A percentile compares a stretch with the other conserved stretches of the same genome.
These are phyloP conservation scores for Scalopus aquaticus DNA, from an alignment of 2,113 vertebrate species.

Conservation along the genomic window DNA sequence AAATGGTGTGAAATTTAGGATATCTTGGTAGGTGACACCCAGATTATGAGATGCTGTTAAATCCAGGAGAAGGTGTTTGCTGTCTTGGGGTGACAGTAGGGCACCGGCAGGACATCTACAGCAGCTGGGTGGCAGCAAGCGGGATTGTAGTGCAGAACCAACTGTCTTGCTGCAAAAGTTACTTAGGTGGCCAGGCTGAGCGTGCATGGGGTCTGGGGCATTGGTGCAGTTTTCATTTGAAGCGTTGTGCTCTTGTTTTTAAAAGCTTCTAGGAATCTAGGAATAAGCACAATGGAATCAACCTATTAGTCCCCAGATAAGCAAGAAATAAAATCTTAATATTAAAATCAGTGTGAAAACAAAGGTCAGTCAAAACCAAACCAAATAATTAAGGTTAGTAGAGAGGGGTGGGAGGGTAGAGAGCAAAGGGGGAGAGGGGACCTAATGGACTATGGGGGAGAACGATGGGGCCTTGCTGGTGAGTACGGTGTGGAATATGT, in stretches of 20 bases:
- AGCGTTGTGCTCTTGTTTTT: neutral
- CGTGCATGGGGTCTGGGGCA: neutral
- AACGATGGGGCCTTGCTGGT: too few species aligned
- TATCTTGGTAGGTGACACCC: neutral
- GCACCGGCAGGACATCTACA: neutral
- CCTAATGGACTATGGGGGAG: too few species aligned
- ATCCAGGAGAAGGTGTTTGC: neutral
- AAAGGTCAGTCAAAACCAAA: too few species aligned
- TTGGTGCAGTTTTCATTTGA: neutral
- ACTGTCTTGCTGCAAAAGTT: neutral
- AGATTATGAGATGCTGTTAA: neutral
- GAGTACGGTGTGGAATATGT: too few species aligned
- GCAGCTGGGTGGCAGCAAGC: neutral
- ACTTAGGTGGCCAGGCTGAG: neutral
- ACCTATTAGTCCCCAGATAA: neutral
- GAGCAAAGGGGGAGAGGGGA: too few species aligned
- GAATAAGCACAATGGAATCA: neutral
- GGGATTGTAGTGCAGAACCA: neutral
- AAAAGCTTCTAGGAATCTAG: constrained; percentile 14
- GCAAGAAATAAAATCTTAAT: neutral
- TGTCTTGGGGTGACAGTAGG: neutral
- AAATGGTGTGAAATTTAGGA: neutral
- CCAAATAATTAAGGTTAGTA: too few species aligned
- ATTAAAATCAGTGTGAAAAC: neutral
- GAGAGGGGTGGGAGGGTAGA: too few species aligned